Evolutionary conservation across 2,888 invertebrate species (phyloP).

Genomic region (Arenicola marina): DNA sequence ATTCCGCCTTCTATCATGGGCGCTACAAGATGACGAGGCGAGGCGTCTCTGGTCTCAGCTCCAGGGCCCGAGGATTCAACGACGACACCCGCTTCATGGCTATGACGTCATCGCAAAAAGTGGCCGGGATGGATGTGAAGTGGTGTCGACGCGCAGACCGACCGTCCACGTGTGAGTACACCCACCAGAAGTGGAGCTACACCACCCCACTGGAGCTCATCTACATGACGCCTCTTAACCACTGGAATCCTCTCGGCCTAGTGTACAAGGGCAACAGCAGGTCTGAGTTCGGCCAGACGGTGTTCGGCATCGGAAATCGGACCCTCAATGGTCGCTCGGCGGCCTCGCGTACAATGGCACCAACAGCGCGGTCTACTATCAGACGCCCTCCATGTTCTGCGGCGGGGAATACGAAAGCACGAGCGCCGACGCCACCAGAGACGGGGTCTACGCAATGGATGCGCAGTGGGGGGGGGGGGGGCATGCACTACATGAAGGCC

Average conservation of each 20-base stretch:
- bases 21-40: slow-evolving; percentile 4
- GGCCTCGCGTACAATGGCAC: too few species aligned
- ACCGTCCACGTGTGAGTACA: not conserved
- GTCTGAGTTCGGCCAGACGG: too few species aligned
- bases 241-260: slow-evolving; percentile 49
- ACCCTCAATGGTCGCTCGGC: too few species aligned
- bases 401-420: too few species aligned
- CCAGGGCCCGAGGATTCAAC: slow-evolving; percentile 14
- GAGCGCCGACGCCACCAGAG: too few species aligned
- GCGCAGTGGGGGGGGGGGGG: too few species aligned
- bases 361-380: too few species aligned
- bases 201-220: slow-evolving; percentile 49
- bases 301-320: too few species aligned
- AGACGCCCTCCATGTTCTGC: too few species aligned
- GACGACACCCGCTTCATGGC: slow-evolving; percentile 37
- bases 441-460: too few species aligned
- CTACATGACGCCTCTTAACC: slow-evolving; percentile 44
- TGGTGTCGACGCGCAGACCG: not conserved
- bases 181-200: slow-evolving; percentile 37
- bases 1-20: slow-evolving; percentile 22
- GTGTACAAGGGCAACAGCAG: slow-evolving; percentile 24
- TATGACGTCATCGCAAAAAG: slow-evolving; percentile 37
- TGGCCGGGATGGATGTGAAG: slow-evolving; percentile 33
- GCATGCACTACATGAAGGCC: too few species aligned
- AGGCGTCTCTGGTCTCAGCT: slow-evolving; percentile 10